Conservation (phyloP, 1,140 invertebrate species). For the Cyclargus thomasi region DNA sequence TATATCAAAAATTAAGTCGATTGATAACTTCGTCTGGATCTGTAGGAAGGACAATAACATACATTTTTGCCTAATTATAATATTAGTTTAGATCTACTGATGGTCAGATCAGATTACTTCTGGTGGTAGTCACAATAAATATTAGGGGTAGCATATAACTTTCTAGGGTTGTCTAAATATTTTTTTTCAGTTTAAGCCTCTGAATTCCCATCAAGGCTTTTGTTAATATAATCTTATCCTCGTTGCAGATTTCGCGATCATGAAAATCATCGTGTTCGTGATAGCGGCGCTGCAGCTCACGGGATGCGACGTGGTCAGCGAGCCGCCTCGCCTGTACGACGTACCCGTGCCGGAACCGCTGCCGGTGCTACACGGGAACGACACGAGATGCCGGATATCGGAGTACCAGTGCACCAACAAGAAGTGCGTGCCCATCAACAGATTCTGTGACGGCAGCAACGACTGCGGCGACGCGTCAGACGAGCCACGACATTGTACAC, state of each 20-base stretch:
- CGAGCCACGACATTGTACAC: conserved; percentile 89
- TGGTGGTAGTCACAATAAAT: too few relatives aligned
- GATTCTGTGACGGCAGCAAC: conserved; percentile 88
- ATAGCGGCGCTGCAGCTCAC: conserved; percentile 42
- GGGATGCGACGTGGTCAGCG: conserved; percentile 51
- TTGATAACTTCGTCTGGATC: too few relatives aligned
- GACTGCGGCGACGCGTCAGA: conserved; percentile 91
- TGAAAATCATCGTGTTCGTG: conserved; percentile 40
- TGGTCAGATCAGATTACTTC: too few relatives aligned
- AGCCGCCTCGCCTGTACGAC: conserved; percentile 40
- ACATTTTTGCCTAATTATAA: too few relatives aligned
- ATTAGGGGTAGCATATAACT: too few relatives aligned
- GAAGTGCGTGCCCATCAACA: conserved; percentile 85
- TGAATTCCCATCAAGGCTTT: neutral
- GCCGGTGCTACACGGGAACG: conserved; percentile 57
- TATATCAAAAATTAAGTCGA: too few relatives aligned
- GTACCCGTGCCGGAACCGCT: conserved; percentile 52
- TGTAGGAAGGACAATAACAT: too few relatives aligned
- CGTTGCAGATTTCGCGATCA: conserved; percentile 51
- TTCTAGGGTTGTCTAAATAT: too few relatives aligned
- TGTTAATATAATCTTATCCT: conserved; percentile 13
- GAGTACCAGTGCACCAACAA: conserved; percentile 88
- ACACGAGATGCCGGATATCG: conserved; percentile 81
- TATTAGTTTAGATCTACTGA: too few relatives aligned
- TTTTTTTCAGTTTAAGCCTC: neutral